phyloP scores from a whole-genome alignment of 2,888 invertebrate species.

The Drosophila acutilabella region DNA sequence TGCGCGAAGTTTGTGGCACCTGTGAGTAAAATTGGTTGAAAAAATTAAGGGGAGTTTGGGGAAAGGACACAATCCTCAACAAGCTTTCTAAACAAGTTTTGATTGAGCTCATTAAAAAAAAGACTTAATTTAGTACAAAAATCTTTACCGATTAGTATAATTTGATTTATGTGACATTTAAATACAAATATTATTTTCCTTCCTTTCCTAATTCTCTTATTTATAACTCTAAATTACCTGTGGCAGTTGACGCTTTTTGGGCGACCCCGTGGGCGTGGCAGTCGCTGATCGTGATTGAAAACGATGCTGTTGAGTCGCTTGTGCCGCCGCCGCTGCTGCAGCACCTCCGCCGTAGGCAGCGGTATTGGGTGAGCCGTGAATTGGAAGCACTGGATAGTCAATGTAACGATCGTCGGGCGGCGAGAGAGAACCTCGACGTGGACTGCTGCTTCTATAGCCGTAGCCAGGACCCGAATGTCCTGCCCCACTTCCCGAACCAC shows the following conservation, averaged over 20 bases:
- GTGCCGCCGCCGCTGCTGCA: slow-evolving; percentile 68
- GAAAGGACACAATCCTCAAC: no score
- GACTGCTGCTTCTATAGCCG: slow-evolving; percentile 90
- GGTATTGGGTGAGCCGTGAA: slow-evolving; percentile 78
- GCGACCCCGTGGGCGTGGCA: slow-evolving; percentile 96
- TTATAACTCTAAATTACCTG: slow-evolving; percentile 87
- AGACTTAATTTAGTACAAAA: no score
- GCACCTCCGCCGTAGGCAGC: slow-evolving; percentile 53
- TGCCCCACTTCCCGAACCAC: slow-evolving; percentile 49
- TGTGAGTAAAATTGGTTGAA: slow-evolving; percentile 84
- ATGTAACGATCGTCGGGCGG: slow-evolving; percentile 85
- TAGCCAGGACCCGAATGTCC: slow-evolving; percentile 64
- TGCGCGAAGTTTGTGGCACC: slow-evolving; percentile 89
- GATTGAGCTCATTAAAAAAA: no score
- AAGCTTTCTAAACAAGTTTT: no score
- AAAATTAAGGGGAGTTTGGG: background rate
- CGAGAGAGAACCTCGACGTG: slow-evolving; percentile 87
- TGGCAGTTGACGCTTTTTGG: slow-evolving; percentile 98
- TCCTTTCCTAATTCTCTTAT: no score
- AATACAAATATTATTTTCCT: no score
- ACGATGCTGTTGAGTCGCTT: slow-evolving; percentile 85
- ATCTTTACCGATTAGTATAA: no score
- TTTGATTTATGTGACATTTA: no score
- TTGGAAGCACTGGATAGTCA: slow-evolving; percentile 85
- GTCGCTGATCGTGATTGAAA: slow-evolving; percentile 95